Base-by-base conservation (phyloP, 2,888 invertebrate genomes). In the Onchidella celtica region DNA sequence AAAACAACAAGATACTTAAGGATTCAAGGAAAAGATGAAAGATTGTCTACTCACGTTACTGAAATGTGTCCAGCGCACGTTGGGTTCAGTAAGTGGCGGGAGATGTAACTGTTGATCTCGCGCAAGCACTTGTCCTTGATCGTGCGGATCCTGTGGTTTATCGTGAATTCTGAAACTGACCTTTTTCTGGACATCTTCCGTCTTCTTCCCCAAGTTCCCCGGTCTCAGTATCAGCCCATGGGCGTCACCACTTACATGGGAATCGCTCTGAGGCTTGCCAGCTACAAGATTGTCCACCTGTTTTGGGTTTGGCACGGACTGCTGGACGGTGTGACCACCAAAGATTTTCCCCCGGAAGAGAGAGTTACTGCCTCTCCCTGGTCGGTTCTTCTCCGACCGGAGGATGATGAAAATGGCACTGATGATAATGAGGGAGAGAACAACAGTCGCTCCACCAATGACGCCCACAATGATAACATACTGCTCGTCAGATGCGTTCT, bases 401-500 rank as follows among this genome's bases (percentile, higher is more conserved):
- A 86, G 78, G 14, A 86, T 82, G 55, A 85, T 68, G 36, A 82
- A 68, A 17, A 86, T 86, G 55, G 86, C 86, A 40, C 72, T 77
- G 74, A 86, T 83, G 74, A 86, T 86, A 79, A 86, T 84, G 17
- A 84, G 61, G 17, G 86, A 86, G 9, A 86, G 61, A 9, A 86
- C 73, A 65, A 82, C 63, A 0, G 86, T 86, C 1, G 84, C 86
- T 14, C 83, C 84, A 9, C 84, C 86, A 27, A 86, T 85, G 21
- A 83, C 83, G 3, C 81, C 86, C 27, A 85, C 86, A 63, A 86
- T 86, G 68, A 86, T 59, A 65, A 86, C 69, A 72, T 86, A 86
- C 14, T 80, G 40, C 95, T 95, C 36, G 99, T 95, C 87, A 59
- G 47, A n/a, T 29, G 73, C 65, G 32, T 59, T 61, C 21, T 75